Base-by-base conservation (phyloP, 2,888 invertebrate species). In the Carcina quercana region DNA sequence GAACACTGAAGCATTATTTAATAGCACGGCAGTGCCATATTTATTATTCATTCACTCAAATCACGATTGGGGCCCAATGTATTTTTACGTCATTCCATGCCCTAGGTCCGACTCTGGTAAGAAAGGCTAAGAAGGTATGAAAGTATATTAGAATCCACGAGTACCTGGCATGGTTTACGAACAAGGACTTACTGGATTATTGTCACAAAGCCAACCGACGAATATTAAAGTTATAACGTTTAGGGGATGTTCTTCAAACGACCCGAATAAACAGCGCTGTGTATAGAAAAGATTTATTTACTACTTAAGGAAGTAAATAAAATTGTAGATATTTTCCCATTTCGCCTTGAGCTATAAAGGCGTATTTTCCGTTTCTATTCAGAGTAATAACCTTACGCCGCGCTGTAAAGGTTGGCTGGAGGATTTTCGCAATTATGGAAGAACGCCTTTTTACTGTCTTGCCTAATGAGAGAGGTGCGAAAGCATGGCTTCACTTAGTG, bases 401-500 rank as follows among this genome's bases (percentile, higher is more conserved):
- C 38, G 53, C 53, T 43, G 50, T 60, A 57, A 60, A 59, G 49
- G 56, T 59, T 57, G 50, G 55, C 47, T 42, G 49, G 52, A 49
- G 59, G 51, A 58, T 62, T 62, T 59, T 54, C 56, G 48, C 58
- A 65, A 66, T 61, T 62, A 62, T 59, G 53, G 52, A 46, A 35
- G 50, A 50, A 42, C 43, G 47, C 59, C 51, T 63, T 58, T 63
- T 62, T 33, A 59, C 60, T 59, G 54, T 58, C 53, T 50, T 41
- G 28, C 45, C 51, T 66, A 64, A 66, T 67, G 58, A 65, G 55
- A 47, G 51, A 52, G 45, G 45, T 47, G 51, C 49, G 53, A 64
- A 63, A 59, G 56, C 45, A 50, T 50, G 39, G 47, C 39, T 29
- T 19, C 30, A 41, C 20, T 20, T 20, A n/a, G 38, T 43, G 43